Base-by-base conservation (phyloP, 92 coral and sea anemone genomes). In the Bergia puertoricense region DNA sequence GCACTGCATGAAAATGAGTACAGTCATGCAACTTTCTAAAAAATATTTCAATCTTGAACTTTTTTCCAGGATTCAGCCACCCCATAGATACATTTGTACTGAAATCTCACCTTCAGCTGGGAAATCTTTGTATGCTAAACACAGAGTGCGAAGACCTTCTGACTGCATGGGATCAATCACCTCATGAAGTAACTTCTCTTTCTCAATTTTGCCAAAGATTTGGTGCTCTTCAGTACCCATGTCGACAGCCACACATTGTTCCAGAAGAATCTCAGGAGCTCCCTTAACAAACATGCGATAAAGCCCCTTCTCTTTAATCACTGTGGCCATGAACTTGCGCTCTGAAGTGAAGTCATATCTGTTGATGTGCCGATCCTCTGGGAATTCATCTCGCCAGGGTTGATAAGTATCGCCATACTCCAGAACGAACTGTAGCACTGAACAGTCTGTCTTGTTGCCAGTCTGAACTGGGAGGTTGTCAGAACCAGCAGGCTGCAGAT, bases 371-470 rank as follows among this genome's bases (percentile, higher is more conserved):
- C 81, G 80, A 56, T 91, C 92, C 85, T 95, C 97, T 41, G 99
- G 99, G 77, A 93, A 89, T 30, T 95, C 93, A 76, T 96, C 99
- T 23, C 99, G 91, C 93, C 94, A 94, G 3, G 88, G 85, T 80
- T 97, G 94, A 81, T 97, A 97, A 40, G 95, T 94, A 57, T 94
- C 98, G 51, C 95, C 93, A n/a, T 92, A 88, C 85, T 96, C 94
- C n/a, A 91, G 90, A 76, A 95, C 92, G 77, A 92, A 93, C 88
- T 96, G 98, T 44, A 97, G 92, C 43, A 95, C 84, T 0, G 99
- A 94, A 81, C 97, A 94, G 84, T 97, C 99, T n/a, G 95, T 97
- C 91, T 90, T 93, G 91, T 97, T 95, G 16, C 99, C 99, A 72
- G 88, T 92, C 90, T 97, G 99, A 67, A 85, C 75, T 5, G 96